A percentile compares a stretch with the other conserved stretches of the same genome.
Conservation (phyloP, 1,140 invertebrate species). For the Bombyx mandarina region DNA sequence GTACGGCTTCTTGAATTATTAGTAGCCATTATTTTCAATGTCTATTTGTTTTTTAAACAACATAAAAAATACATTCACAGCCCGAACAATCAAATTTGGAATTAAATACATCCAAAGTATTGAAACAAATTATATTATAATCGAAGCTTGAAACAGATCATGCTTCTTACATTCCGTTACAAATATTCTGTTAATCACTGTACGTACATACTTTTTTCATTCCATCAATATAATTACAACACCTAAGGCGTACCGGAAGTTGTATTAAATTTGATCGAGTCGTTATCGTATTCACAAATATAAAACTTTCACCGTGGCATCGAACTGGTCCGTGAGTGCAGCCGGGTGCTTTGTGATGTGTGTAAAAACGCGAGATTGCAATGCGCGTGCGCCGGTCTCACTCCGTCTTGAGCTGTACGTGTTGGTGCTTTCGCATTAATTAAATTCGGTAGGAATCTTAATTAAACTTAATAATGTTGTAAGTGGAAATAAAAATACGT, state of each 20-base stretch:
- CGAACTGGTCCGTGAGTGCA: slow-evolving; percentile 28
- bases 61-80: no score
- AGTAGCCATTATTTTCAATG: no score
- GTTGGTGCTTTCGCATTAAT: slow-evolving; percentile 1
- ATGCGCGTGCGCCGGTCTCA: slow-evolving; percentile 13
- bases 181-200: slow-evolving; percentile 1
- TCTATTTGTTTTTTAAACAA: no score
- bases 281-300: slow-evolving; percentile 36
- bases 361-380: slow-evolving; percentile 28
- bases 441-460: no score
- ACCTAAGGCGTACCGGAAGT: slow-evolving; percentile 21
- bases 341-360: slow-evolving; percentile 16
- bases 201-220: neutral
- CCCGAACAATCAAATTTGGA: no score
- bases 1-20: no score
- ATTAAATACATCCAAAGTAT: no score
- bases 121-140: no score
- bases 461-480: no score
- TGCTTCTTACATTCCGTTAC: no score
- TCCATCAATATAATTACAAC: slow-evolving; percentile 7
- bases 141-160: no score
- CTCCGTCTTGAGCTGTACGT: slow-evolving; percentile 4
- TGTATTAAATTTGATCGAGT: slow-evolving; percentile 28
- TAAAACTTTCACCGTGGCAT: slow-evolving; percentile 40
- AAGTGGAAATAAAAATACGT: no score